Evolutionary conservation across 2,797 vertebrate genomes (phyloP).

Genomic region (Aulostomus chinensis): DNA sequence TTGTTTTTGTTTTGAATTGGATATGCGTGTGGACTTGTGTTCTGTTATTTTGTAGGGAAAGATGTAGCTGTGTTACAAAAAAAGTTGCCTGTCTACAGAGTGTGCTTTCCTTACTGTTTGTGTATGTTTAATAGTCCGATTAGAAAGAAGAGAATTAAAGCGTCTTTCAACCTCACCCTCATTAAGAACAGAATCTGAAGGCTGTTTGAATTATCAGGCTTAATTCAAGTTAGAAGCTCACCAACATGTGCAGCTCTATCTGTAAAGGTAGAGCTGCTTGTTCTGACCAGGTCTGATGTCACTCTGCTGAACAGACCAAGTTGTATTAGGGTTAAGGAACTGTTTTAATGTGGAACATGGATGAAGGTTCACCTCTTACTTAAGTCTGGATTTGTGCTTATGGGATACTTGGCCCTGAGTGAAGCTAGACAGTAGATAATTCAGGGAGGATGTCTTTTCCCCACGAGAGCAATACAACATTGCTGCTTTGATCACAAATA

Average conservation of each 20-base stretch:
- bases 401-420: slow-evolving; percentile 1
- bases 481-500: slow-evolving; percentile 4
- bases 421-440: neutral
- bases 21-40: too few relatives aligned
- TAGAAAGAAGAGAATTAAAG: neutral
- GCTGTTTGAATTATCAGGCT: neutral
- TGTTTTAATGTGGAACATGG: slow-evolving; percentile 1
- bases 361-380: slow-evolving; percentile 11
- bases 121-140: too few relatives aligned
- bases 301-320: too few relatives aligned
- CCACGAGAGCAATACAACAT: neutral
- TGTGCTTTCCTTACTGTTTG: slow-evolving; percentile 17
- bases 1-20: slow-evolving; percentile 12
- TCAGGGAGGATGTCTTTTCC: neutral
- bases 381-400: slow-evolving; percentile 8
- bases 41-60: slow-evolving; percentile 3
- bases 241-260: slow-evolving; percentile 3
- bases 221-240: slow-evolving; percentile 1
- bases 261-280: too few relatives aligned
- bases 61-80: slow-evolving; percentile 6
- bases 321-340: too few relatives aligned
- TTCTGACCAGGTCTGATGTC: too few relatives aligned
- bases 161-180: neutral
- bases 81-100: slow-evolving; percentile 15
- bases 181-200: neutral